Evolutionary conservation across 2,797 vertebrate species (phyloP).

Genomic region (Crax fasciolata): DNA sequence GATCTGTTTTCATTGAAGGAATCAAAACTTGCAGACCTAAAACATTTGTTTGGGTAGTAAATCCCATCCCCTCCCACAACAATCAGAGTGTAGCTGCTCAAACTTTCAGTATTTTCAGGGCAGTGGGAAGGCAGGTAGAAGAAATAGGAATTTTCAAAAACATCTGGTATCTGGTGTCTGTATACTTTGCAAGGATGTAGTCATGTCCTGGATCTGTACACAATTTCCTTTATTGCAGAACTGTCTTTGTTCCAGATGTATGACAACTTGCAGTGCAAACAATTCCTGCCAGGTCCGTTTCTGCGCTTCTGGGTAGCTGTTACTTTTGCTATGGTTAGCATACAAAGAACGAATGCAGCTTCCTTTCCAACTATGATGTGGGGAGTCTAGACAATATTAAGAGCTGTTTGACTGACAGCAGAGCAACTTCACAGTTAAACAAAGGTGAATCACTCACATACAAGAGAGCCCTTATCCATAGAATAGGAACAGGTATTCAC

Average conservation of each 20-base stretch:
- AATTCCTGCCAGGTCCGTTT: neutral
- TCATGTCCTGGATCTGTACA: neutral
- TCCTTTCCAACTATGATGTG: neutral
- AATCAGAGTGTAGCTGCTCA: neutral
- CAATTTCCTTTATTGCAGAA: neutral
- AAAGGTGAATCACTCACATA: neutral
- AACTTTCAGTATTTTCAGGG: neutral
- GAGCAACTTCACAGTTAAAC: neutral
- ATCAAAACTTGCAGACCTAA: neutral
- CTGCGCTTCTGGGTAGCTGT: neutral
- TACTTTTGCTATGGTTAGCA: neutral
- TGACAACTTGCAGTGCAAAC: neutral
- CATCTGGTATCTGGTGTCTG: neutral
- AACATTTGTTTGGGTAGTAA: neutral
- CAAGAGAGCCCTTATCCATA: fast-evolving
- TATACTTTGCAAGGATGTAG: neutral
- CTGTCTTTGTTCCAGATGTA: neutral
- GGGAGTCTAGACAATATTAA: neutral
- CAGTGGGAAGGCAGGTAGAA: neutral
- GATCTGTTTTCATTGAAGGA: neutral
- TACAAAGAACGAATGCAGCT: neutral
- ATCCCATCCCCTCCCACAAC: fast-evolving
- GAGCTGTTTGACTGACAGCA: neutral
- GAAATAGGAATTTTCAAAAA: neutral
- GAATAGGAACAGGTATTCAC: neutral